Percentiles rank a stretch among this genome's conserved stretches.
Conservation (phyloP, 2,797 vertebrate genomes). For the Pangasius mekongensis region DNA sequence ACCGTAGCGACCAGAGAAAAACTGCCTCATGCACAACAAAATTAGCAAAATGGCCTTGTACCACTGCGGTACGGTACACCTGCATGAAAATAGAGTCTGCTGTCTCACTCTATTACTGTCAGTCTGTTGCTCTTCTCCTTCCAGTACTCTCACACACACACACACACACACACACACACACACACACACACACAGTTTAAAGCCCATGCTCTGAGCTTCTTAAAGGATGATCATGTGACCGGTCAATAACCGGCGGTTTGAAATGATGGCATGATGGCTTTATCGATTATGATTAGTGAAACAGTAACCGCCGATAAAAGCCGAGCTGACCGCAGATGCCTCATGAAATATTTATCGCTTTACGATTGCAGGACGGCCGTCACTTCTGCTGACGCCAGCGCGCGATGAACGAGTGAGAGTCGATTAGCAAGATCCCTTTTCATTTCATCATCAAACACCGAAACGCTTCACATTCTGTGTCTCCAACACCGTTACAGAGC, state of each 20-base stretch:
- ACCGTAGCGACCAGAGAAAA: too few species aligned
- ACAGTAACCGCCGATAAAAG: background rate
- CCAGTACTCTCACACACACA: background rate
- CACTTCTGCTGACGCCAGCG: background rate
- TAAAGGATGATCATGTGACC: background rate
- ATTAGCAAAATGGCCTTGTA: too few species aligned
- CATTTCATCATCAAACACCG: background rate
- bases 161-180: constrained; percentile 13
- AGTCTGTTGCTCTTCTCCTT: background rate
- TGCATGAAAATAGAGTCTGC: background rate
- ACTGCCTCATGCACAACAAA: background rate
- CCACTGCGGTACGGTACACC: background rate
- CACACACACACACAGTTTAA: background rate
- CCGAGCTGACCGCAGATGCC: background rate
- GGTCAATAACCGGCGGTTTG: background rate
- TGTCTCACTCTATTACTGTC: background rate
- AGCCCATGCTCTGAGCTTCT: background rate
- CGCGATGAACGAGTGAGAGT: background rate
- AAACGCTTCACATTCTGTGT: too few species aligned
- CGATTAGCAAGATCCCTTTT: background rate
- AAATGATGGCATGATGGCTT: background rate
- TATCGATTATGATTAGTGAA: constrained; percentile 24
- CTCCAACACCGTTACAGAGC: too few species aligned
- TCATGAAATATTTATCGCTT: constrained; percentile 22
- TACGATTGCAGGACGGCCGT: background rate